Conservation (phyloP, 30 jellyfish, hydroid and myxozoan genomes). For the Turritopsis dohrnii region DNA sequence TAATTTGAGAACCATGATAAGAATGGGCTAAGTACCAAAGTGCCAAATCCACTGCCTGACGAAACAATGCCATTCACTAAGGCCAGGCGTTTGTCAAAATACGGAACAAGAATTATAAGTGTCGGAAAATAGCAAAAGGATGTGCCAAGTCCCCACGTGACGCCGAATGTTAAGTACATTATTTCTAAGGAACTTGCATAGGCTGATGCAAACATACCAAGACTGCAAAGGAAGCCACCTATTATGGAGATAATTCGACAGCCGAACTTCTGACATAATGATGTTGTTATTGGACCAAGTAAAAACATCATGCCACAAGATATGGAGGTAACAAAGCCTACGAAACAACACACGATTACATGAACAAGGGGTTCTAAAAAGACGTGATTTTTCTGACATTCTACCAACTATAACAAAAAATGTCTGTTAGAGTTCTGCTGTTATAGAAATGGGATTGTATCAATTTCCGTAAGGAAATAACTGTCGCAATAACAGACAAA, state of each 20-base stretch:
- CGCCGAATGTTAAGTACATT: conserved; percentile 92
- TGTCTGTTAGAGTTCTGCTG: no score
- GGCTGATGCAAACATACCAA: conserved; percentile 87
- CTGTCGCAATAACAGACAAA: no score
- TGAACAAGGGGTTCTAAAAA: no score
- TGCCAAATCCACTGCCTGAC: conserved; percentile 98
- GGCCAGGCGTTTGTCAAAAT: conserved; percentile 88
- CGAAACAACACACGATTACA: not conserved
- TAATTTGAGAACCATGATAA: conserved; percentile 49
- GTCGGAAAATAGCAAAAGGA: conserved; percentile 96
- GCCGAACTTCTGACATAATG: conserved; percentile 73
- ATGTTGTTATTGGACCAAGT: conserved; percentile 93
- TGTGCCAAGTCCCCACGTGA: conserved; percentile 99
- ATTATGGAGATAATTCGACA: conserved; percentile 73
- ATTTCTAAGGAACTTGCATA: conserved; percentile 64
- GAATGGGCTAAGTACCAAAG: conserved; percentile 87
- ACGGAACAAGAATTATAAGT: conserved; percentile 76
- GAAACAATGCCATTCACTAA: conserved; percentile 94
- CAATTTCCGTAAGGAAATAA: no score
- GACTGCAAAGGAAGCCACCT: conserved; percentile 83
- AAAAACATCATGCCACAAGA: conserved; percentile 96
- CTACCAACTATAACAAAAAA: no score
- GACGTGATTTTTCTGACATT: no score
- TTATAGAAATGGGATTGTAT: no score
- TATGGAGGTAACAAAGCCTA: conserved; percentile 95